These are phyloP conservation scores for Cichladusa arquata DNA, from an alignment of 2,113 vertebrate species.

Conservation along the genomic window DNA sequence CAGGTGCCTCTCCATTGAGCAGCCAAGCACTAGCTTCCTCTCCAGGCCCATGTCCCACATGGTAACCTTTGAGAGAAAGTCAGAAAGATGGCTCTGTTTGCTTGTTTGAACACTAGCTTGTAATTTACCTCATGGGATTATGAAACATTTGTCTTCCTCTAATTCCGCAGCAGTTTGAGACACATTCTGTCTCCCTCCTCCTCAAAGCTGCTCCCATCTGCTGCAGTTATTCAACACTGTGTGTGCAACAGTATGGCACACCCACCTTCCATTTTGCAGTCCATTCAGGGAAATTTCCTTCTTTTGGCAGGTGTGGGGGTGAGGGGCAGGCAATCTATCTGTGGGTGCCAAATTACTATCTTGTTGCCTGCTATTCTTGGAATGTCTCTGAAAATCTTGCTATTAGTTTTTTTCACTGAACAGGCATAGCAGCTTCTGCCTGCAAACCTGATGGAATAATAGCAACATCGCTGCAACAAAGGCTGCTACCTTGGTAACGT, in stretches of 20 bases:
- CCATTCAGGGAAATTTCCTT: neutral
- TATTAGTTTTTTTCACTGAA: neutral
- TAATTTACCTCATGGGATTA: neutral
- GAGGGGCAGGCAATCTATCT: neutral
- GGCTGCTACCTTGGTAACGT: neutral
- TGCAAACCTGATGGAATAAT: neutral
- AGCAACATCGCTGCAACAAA: neutral
- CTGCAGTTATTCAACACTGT: neutral
- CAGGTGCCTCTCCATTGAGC: neutral
- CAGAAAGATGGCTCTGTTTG: neutral
- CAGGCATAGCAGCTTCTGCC: neutral
- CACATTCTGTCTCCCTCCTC: constrained; percentile 47
- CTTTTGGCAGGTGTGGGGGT: neutral
- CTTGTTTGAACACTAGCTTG: neutral
- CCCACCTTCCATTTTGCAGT: constrained; percentile 38
- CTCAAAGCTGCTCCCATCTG: constrained; percentile 48
- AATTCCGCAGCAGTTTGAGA: constrained; percentile 32
- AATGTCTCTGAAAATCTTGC: constrained; percentile 11
- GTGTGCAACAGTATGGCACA: constrained; percentile 17
- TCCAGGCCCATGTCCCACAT: no score
- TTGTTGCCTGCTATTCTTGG: neutral
- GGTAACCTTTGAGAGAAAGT: neutral
- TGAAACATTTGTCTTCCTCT: neutral
- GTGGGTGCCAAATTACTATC: constrained; percentile 25
- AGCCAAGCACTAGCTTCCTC: neutral